Conservation (phyloP, 2,113 vertebrate species). For the Pundamilia nyererei region DNA sequence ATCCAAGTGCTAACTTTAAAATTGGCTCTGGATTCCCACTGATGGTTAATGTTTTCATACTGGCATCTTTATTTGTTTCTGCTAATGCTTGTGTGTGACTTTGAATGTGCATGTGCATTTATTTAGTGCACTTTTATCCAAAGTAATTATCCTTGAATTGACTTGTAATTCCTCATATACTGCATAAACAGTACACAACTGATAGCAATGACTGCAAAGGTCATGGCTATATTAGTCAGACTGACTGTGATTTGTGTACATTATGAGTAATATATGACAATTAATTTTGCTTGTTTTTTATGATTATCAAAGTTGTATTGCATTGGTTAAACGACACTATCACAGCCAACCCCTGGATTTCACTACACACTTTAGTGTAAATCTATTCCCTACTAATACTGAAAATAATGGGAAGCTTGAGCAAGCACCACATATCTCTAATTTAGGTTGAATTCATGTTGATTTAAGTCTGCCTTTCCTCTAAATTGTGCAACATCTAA, state of each 20-base stretch:
- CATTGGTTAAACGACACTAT: background rate
- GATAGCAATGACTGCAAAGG: background rate
- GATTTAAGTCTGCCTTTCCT: background rate
- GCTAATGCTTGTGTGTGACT: constrained; percentile 35
- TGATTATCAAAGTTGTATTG: background rate
- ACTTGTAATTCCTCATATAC: background rate
- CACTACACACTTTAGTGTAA: background rate
- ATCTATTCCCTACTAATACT: background rate
- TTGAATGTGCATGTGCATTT: background rate
- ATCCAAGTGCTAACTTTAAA: constrained; percentile 66
- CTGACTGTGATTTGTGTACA: background rate
- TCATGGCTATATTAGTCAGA: background rate
- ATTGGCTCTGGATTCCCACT: constrained; percentile 45
- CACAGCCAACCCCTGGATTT: background rate
- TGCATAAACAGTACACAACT: background rate
- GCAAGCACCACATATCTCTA: background rate
- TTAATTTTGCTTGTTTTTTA: background rate
- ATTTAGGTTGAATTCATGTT: background rate
- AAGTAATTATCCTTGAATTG: background rate
- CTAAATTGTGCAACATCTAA: background rate
- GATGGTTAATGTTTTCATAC: constrained; percentile 63
- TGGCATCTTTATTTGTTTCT: constrained; percentile 52
- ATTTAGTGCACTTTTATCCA: constrained; percentile 21
- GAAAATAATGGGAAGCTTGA: background rate
- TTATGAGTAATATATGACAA: background rate